Conservation (phyloP, 2,797 vertebrate genomes). For the Fundulus diaphanus region DNA sequence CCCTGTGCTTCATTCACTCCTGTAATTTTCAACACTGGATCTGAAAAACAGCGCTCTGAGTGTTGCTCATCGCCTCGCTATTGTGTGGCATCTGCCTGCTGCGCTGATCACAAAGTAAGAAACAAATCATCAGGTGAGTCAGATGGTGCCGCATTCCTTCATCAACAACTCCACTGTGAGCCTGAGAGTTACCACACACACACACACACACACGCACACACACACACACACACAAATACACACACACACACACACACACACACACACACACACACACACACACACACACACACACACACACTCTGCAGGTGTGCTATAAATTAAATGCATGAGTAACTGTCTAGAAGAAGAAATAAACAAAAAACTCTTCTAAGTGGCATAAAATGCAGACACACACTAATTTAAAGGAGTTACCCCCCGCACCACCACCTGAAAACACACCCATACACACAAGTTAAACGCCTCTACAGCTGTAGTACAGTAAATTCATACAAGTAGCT, state of each 20-base stretch:
- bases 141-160: constrained; percentile 73
- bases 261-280: constrained; percentile 28
- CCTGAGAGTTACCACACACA: constrained; percentile 60
- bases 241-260: constrained; percentile 20
- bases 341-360: constrained; percentile 55
- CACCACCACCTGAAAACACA: background rate
- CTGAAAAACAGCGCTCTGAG: constrained; percentile 20
- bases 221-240: background rate
- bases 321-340: constrained; percentile 79
- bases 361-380: constrained; percentile 41
- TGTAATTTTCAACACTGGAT: constrained; percentile 22
- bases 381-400: constrained; percentile 55
- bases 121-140: constrained; percentile 79
- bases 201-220: constrained; percentile 13
- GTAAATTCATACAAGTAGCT: background rate
- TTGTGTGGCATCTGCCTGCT: constrained; percentile 62
- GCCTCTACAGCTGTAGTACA: background rate
- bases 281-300: constrained; percentile 36
- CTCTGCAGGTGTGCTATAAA: constrained; percentile 78
- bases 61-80: constrained; percentile 40
- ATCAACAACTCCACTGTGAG: constrained; percentile 62
- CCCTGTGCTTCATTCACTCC: background rate
- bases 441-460: background rate
- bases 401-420: background rate
- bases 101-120: constrained; percentile 64